Evolutionary conservation across 2,888 invertebrate genomes (phyloP), one percentile per base, ranked within the genome.

Genomic region (Polydrusus pterygomalis): DNA sequence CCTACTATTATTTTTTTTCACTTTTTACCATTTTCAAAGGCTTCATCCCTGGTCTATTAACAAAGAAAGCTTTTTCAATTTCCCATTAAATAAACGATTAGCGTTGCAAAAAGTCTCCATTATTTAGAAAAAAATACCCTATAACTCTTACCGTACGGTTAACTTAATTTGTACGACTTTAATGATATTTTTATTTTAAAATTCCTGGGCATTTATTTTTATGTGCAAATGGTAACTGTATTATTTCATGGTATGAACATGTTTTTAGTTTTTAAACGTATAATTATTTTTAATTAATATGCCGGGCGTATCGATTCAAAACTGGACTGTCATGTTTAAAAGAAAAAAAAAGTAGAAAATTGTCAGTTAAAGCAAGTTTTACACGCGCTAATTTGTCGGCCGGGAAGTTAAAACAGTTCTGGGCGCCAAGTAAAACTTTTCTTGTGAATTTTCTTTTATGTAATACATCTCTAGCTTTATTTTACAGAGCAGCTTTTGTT

Each of bases 231-330:
- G 11, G 17, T 60, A 60, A 60, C 58, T 60, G 38, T 60, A 38
- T 60, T 60, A 60, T 38, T 18, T 60, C 38, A 60, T 60, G 58
- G 58, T 60, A 38, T 60, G 38, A 60, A 60, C 58, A 60, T 60
- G 18, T 38, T 60, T 56, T 60, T 38, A 15, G 38, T 60, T 40
- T 47, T 58, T 58, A 34, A 60, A 38, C 15, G 38, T 58, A 17
- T 30, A 30, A 54, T 54, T 54, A 54, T 54, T 25, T 54, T 54
- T 54, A 54, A 54, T 54, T 54, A 54, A 54, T 54, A 30, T 54
- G 54, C 11, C 54, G 25, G 54, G n/a, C 25, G 54, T 54, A 54
- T 54, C 1, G 17, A 54, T 25, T 30, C 25, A 25, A 54, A 54
- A 54, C 54, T 54, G 54, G 54, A 54, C 25, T 25, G 54, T 54